Evolutionary conservation across 2,113 vertebrate species (phyloP).

Genomic region (Melanotaenia duboulayi): DNA sequence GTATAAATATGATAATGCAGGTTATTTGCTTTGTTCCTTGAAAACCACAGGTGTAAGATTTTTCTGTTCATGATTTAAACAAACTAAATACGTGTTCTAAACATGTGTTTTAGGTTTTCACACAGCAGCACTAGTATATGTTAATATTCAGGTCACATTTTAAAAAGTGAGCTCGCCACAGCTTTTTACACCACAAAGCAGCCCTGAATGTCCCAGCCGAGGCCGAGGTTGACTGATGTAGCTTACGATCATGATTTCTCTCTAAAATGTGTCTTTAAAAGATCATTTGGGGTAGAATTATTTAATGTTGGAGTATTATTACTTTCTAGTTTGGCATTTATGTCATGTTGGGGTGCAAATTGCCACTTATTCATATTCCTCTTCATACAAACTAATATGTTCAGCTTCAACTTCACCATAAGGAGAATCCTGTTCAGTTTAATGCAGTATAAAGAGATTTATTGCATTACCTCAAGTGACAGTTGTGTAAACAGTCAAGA

Average conservation of each 20-base stretch:
- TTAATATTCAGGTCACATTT: slow-evolving; percentile 72
- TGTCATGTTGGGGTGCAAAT: slow-evolving; percentile 45
- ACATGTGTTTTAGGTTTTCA: slow-evolving; percentile 39
- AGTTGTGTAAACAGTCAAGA: slow-evolving; percentile 33
- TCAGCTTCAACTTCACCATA: slow-evolving; percentile 50
- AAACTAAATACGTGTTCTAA: slow-evolving; percentile 8
- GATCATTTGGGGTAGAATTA: slow-evolving; percentile 65
- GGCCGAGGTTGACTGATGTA: slow-evolving; percentile 63
- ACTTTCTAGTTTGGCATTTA: slow-evolving; percentile 48
- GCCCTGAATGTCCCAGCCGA: slow-evolving; percentile 50
- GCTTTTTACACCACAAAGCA: slow-evolving; percentile 61
- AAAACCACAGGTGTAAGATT: slow-evolving; percentile 17
- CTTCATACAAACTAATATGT: slow-evolving; percentile 27
- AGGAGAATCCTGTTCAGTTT: slow-evolving; percentile 44
- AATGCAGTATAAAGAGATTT: slow-evolving; percentile 49
- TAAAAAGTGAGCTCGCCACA: slow-evolving; percentile 33
- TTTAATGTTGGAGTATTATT: slow-evolving; percentile 71
- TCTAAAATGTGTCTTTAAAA: slow-evolving; percentile 71
- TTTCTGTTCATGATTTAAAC: slow-evolving; percentile 40
- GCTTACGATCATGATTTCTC: slow-evolving; percentile 57
- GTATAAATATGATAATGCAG: background rate
- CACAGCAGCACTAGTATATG: slow-evolving; percentile 49
- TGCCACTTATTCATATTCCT: slow-evolving; percentile 54
- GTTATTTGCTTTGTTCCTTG: slow-evolving; percentile 19
- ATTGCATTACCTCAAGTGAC: slow-evolving; percentile 56